A percentile compares a stretch with the other conserved stretches of the same genome.
phyloP scores from a whole-genome alignment of 2,113 vertebrate genomes.

The Gambusia holbrooki region DNA sequence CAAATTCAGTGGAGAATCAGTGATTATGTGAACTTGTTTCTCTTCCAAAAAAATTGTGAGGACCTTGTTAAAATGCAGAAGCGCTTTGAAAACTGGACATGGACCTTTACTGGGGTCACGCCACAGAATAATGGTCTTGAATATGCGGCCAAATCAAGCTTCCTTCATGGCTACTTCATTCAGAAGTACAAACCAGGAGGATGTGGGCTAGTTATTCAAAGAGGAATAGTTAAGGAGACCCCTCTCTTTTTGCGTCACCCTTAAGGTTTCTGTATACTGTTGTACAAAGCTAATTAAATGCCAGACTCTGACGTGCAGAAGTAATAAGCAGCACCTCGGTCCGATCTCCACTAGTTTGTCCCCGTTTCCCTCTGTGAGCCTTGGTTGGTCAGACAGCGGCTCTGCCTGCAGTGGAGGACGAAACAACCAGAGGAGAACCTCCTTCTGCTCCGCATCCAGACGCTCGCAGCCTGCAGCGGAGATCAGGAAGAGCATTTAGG shows the following conservation, averaged over 20 bases:
- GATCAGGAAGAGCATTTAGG: constrained; percentile 5
- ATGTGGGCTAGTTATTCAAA: no score
- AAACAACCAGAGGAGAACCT: constrained; percentile 86
- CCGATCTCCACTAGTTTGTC: constrained; percentile 87
- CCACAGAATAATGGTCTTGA: no score
- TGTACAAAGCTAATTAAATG: neutral
- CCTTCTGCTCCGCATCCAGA: constrained; percentile 74
- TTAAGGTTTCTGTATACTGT: neutral
- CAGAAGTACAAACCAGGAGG: no score
- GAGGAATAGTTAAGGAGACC: no score
- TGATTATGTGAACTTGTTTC: neutral
- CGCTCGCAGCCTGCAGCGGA: constrained; percentile 64
- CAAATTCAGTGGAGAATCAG: neutral
- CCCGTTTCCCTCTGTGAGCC: constrained; percentile 69
- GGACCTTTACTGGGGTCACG: no score
- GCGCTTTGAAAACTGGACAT: no score
- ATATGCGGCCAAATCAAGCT: no score
- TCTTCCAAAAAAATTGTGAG: no score
- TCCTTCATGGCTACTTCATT: no score
- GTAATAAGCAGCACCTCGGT: constrained; percentile 79
- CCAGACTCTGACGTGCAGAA: neutral
- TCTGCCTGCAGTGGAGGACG: constrained; percentile 77
- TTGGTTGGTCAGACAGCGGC: constrained; percentile 76
- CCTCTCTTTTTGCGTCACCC: no score
- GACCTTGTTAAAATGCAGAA: no score